Evolutionary conservation across 2,888 invertebrate genomes (phyloP), one percentile per base, ranked within the genome.

Genomic region (Gonocerus acuteangulatus): DNA sequence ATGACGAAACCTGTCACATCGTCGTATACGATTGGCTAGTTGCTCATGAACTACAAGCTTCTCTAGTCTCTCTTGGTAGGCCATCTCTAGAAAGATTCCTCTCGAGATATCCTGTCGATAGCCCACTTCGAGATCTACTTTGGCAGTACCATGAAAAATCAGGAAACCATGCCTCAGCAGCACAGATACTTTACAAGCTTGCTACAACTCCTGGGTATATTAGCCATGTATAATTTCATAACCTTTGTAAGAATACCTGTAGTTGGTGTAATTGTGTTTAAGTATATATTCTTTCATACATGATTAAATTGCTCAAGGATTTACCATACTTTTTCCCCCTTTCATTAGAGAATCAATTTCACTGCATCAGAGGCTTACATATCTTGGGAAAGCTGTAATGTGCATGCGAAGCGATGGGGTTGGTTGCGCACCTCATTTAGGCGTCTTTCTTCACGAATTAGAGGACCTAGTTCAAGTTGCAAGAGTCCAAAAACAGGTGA

Each of bases 141-240:
- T 97, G 97, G 96, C 93, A 93, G 75, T 95, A 89, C 73, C 94
- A 96, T 71, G 95, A 97, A 74, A 87, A 88, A 72, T 87, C 86
- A 70, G 87, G 87, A 23, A 92, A 95, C 73, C 96, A 94, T 72
- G 83, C 88, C 1, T 87, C 91, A 9, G 97, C 97, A 1, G 95
- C 97, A 0, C 84, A 87, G 70, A 89, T 96, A 67, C 78, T 97
- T 1, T 87, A 90, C 67, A 86, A 86, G 69, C 79, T 97, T 63
- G 93, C 97, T 2, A 87, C 86, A 18, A 81, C 81, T 70, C 79
- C 80, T 13, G 83, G 82, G 83, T 84, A 72, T n/a, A 6, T 27
- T 27, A 6, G 27, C 27, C 27, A 27, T n/a, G 71, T n/a, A 4
- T 27, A 27, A 4, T 27, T 27, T 27, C 4, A 4, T 27, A 27